phyloP scores from a whole-genome alignment of 1,140 invertebrate genomes.

The Conus betulinus region DNA sequence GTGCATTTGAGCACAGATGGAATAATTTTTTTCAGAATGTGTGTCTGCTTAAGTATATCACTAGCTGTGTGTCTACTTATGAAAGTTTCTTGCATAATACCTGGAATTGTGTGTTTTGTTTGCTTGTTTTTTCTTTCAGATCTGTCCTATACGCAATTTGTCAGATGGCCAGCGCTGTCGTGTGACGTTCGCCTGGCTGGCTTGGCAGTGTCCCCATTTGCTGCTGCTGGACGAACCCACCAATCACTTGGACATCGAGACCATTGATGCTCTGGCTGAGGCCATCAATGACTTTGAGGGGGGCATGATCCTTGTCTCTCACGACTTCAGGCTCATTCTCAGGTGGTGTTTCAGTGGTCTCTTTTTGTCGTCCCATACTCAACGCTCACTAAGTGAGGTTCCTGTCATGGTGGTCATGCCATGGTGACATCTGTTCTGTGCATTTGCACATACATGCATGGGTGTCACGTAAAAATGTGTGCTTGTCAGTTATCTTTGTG shows the following conservation, averaged over 20 bases:
- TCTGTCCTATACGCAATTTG: constrained; percentile 97
- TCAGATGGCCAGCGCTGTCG: constrained; percentile 99
- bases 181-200: constrained; percentile 98
- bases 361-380: neutral
- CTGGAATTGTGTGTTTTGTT: no score
- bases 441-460: no score
- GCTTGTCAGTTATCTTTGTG: no score
- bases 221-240: constrained; percentile 98
- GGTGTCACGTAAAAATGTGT: no score
- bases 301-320: constrained; percentile 97
- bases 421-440: neutral
- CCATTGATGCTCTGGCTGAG: constrained; percentile 97
- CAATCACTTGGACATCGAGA: constrained; percentile 99
- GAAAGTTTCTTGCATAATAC: no score
- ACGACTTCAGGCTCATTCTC: constrained; percentile 99
- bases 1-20: no score
- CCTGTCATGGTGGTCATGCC: neutral
- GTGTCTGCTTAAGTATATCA: no score
- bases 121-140: constrained; percentile 76
- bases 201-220: constrained; percentile 96
- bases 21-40: no score
- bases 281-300: constrained; percentile 99
- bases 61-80: no score
- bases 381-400: neutral
- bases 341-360: constrained; percentile 79